Percentiles rank a stretch among this genome's conserved stretches.
These are phyloP conservation scores for Polia nebulosa DNA, from an alignment of 2,888 invertebrate genomes.

Conservation along the genomic window DNA sequence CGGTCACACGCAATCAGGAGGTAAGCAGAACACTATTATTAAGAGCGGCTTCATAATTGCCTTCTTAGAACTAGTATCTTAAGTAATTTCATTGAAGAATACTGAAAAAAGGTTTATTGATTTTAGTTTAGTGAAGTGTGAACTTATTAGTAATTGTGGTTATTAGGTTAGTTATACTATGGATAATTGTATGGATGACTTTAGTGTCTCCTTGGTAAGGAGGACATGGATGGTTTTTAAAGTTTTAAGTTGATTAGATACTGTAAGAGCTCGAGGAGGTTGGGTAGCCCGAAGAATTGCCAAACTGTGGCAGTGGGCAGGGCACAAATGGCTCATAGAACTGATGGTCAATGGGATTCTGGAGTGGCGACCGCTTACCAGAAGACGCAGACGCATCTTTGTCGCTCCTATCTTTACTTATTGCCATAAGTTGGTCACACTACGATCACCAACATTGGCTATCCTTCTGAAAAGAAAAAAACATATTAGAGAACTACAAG, in stretches of 20 bases:
- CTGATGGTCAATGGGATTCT: too few species aligned
- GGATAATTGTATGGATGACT: background rate
- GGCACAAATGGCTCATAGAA: too few species aligned
- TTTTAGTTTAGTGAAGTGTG: slow-evolving; percentile 21
- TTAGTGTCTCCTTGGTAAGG: background rate
- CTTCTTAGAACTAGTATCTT: slow-evolving; percentile 30
- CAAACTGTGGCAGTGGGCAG: too few species aligned
- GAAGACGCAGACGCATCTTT: too few species aligned
- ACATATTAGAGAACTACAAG: too few species aligned
- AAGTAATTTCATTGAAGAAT: slow-evolving; percentile 35
- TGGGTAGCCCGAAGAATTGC: background rate
- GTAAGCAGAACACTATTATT: slow-evolving; percentile 59
- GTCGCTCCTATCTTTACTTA: background rate
- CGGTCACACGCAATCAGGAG: slow-evolving; percentile 76
- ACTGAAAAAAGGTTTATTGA: slow-evolving; percentile 34
- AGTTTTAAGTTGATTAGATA: background rate
- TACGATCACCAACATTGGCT: background rate
- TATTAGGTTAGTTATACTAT: background rate
- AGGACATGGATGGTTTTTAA: background rate
- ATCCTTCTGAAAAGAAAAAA: background rate
- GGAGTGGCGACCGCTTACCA: too few species aligned
- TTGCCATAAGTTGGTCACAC: background rate
- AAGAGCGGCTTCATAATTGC: slow-evolving; percentile 36
- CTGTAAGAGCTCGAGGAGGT: background rate
- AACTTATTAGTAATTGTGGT: slow-evolving; percentile 7